phyloP scores from a whole-genome alignment of 2,888 invertebrate species.

The Volucella bombylans region DNA sequence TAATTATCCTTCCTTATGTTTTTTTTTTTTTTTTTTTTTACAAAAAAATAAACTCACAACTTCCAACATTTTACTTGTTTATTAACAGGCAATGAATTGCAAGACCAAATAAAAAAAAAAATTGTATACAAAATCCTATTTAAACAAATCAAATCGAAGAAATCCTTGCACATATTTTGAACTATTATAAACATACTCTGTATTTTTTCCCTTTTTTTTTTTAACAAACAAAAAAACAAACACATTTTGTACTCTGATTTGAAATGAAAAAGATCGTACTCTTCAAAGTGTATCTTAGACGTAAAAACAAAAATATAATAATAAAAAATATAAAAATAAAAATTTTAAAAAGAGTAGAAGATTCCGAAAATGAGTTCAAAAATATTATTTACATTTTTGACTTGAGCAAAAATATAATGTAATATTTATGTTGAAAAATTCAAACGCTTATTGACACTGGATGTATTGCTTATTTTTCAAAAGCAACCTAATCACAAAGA shows the following conservation, averaged over 20 bases:
- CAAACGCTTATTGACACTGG: conserved; percentile 25
- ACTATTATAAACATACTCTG: conserved; percentile 8
- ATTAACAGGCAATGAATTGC: conserved; percentile 22
- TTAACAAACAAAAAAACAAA: background rate
- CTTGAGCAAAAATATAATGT: conserved; percentile 80
- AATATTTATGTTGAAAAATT: conserved; percentile 48
- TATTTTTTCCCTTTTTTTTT: conserved; percentile 19
- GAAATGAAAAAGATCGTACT: conserved; percentile 27
- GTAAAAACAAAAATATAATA: conserved; percentile 25
- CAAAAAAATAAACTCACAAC: conserved; percentile 24
- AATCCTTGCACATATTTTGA: conserved; percentile 45
- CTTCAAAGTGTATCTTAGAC: conserved; percentile 42
- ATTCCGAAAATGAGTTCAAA: conserved; percentile 51
- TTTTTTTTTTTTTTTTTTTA: conserved; percentile 17
- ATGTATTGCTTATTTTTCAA: conserved; percentile 28
- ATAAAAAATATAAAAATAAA: conserved; percentile 27
- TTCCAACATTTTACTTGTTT: conserved; percentile 8
- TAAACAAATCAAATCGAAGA: conserved; percentile 6
- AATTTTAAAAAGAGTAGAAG: conserved; percentile 56
- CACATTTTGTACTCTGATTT: conserved; percentile 50
- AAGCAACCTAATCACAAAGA: conserved; percentile 20
- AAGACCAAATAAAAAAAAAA: conserved; percentile 46
- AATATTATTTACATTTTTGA: conserved; percentile 82
- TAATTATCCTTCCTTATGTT: background rate
- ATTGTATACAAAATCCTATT: conserved; percentile 31